A percentile compares a stretch with the other conserved stretches of the same genome.
phyloP scores from a whole-genome alignment of 2,888 invertebrate species.

The Drosophila aldrichi region DNA sequence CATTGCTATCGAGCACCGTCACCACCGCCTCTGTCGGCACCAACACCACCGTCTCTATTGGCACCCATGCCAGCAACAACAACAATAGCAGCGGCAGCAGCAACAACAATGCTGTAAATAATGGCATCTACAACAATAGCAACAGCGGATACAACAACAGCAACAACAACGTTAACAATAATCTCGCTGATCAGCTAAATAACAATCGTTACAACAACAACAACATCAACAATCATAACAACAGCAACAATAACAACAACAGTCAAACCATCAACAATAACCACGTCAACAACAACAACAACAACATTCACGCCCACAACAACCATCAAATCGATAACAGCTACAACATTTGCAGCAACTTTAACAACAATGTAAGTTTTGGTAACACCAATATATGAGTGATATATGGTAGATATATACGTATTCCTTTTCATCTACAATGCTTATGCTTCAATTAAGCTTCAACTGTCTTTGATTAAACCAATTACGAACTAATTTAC shows the following conservation, averaged over 20 bases:
- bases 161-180: too few relatives aligned
- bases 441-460: too few relatives aligned
- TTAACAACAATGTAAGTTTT: not conserved
- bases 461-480: too few relatives aligned
- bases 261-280: not conserved
- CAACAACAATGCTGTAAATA: not conserved
- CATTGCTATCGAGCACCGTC: constrained; percentile 39
- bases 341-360: not conserved
- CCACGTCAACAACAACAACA: not conserved
- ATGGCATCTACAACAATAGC: not conserved
- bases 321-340: not conserved
- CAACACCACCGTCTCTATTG: too few relatives aligned
- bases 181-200: not conserved
- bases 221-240: too few relatives aligned
- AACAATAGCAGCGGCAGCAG: not conserved
- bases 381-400: not conserved
- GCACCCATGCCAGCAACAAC: not conserved
- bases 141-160: not conserved
- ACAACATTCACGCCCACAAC: not conserved
- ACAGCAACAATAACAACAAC: not conserved
- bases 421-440: too few relatives aligned
- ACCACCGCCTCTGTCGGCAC: not conserved
- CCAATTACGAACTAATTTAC: too few relatives aligned
- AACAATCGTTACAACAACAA: not conserved
- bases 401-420: too few relatives aligned